Conservation (phyloP, 1,140 invertebrate species). For the Lutraria rhynchaena region DNA sequence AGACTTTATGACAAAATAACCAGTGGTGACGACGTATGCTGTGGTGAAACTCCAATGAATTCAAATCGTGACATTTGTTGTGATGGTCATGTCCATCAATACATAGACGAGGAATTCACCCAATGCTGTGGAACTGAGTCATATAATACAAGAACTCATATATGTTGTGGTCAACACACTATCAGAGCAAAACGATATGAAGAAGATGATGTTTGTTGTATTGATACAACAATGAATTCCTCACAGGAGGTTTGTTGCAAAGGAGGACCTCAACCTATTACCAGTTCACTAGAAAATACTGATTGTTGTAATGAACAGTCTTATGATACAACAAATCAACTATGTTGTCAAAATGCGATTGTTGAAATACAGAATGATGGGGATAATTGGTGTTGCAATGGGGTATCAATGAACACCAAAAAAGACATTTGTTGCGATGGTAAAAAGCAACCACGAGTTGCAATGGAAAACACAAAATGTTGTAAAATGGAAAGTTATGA, state of each 20-base stretch:
- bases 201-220: constrained; percentile 7
- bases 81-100: too few species aligned
- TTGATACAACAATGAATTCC: constrained; percentile 39
- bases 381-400: constrained; percentile 42
- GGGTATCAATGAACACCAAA: constrained; percentile 14
- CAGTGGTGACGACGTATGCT: constrained; percentile 17
- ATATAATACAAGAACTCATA: constrained; percentile 9
- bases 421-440: constrained; percentile 32
- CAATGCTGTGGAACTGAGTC: constrained; percentile 21
- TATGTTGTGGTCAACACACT: constrained; percentile 14
- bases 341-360: constrained; percentile 11
- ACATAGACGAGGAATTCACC: constrained; percentile 1
- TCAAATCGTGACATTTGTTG: constrained; percentile 23
- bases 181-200: not conserved
- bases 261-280: not conserved
- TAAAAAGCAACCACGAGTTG: constrained; percentile 28
- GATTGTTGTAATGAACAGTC: constrained; percentile 2
- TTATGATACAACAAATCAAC: not conserved
- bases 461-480: constrained; percentile 6
- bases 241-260: constrained; percentile 19
- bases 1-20: constrained; percentile 13
- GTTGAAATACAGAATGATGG: not conserved
- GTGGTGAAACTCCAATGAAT: constrained; percentile 22
- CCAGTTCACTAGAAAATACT: not conserved
- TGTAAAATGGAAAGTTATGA: constrained; percentile 28